Percentiles rank a stretch among this genome's conserved stretches.
Conservation (phyloP, 2,888 invertebrate genomes). For the Steromphala cineraria region DNA sequence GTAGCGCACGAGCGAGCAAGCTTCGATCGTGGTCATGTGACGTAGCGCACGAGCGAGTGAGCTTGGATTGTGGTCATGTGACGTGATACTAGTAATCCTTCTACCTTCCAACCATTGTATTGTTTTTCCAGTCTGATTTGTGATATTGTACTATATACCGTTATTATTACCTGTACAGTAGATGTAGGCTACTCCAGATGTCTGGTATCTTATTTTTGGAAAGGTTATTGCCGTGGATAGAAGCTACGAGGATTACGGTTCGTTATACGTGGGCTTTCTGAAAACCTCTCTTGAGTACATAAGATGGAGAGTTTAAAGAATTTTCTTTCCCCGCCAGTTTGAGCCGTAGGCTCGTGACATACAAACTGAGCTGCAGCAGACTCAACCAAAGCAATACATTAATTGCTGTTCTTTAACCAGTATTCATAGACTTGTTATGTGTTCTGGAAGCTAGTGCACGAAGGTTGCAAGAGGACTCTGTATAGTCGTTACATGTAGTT, state of each 20-base stretch:
- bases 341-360: neutral
- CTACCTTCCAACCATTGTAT: neutral
- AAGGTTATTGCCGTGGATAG: neutral
- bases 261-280: constrained; percentile 22
- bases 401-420: constrained; percentile 18
- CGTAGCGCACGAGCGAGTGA: no score
- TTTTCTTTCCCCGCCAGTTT: neutral
- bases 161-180: constrained; percentile 17
- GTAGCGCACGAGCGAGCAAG: no score
- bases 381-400: constrained; percentile 24
- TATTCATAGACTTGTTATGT: constrained; percentile 23
- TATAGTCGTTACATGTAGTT: constrained; percentile 21
- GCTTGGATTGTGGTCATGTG: constrained; percentile 2
- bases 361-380: constrained; percentile 2
- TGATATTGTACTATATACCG: constrained; percentile 21
- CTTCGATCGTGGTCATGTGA: neutral
- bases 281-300: constrained; percentile 28
- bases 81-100: neutral
- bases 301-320: constrained; percentile 27
- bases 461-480: neutral
- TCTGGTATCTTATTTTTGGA: constrained; percentile 9
- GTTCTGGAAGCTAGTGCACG: constrained; percentile 14
- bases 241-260: constrained; percentile 20
- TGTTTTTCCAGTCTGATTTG: constrained; percentile 16
- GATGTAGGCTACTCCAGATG: constrained; percentile 8